A percentile compares a stretch with the other conserved stretches of the same genome.
Conservation (phyloP, 2,888 invertebrate genomes). For the Periphyllus acericola region DNA sequence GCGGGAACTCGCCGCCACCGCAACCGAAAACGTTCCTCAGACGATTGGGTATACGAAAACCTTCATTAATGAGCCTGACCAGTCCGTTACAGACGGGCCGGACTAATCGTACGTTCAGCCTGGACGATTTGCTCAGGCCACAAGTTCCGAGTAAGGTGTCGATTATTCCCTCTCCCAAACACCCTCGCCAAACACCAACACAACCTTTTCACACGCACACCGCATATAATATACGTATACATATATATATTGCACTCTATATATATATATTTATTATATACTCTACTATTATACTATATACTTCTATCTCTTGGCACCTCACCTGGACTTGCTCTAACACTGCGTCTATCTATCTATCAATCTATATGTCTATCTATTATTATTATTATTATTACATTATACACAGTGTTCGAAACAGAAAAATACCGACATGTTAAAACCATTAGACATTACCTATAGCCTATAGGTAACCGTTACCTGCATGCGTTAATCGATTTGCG, state of each 20-base stretch:
- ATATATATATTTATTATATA: background rate
- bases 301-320: constrained; percentile 32
- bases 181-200: background rate
- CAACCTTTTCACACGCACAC: background rate
- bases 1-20: constrained; percentile 55
- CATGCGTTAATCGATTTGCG: no score
- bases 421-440: no score
- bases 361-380: background rate
- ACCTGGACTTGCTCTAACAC: constrained; percentile 51
- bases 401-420: no score
- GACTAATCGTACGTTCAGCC: constrained; percentile 80
- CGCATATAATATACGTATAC: background rate
- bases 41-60: constrained; percentile 88
- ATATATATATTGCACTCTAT: constrained; percentile 18
- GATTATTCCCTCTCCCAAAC: constrained; percentile 49
- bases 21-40: constrained; percentile 77
- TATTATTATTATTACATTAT: background rate
- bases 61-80: constrained; percentile 85
- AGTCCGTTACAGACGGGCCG: constrained; percentile 69
- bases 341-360: background rate
- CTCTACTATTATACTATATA: background rate
- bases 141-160: constrained; percentile 64
- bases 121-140: constrained; percentile 84
- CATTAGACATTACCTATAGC: no score
- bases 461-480: no score